Evolutionary conservation across 1,140 invertebrate species (phyloP), one percentile per base, ranked within the genome.

Genomic region (Cydia strobilella): DNA sequence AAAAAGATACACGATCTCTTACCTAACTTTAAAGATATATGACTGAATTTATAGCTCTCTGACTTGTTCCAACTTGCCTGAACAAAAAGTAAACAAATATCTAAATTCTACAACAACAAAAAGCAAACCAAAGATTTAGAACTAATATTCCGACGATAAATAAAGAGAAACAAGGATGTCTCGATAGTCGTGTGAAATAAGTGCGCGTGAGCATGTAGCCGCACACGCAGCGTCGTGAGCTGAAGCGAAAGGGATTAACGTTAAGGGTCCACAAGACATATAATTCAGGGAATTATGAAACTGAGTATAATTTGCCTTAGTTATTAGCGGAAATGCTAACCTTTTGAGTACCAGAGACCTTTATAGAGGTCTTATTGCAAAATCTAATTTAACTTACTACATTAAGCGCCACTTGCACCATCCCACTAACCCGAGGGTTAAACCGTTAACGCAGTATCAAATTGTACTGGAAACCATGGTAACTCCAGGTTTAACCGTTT

Each of bases 171-270:
- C 65, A 31, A 39, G 65, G 65, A 69, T 69, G 65, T 69, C 31
- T 69, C 65, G 31, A 15, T 18, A 27, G 25, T 69, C 31, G 27
- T 35, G 65, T 39, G 31, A 69, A 51, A 51, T 51, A 51, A 7
- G 63, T 66, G 27, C 82, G 82, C 86, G 86, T 84, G 85, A 88
- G 78, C 83, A 85, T 83, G 83, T 81, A 80, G 76, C 77, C 45
- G 72, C 72, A 66, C 82, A 83, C 82, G 84, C 83, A 81, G 74
- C 72, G 63, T 86, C 85, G 84, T 86, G 86, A 84, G 80, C 80
- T 79, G 87, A 89, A 89, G 86, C 79, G 75, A 66, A 25, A 76
- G 76, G 77, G 74, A 74, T 73, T 86, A 87, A 83, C 84, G 85
- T 86, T 75, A 25, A 75, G 62, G 54, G 5, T 54, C 18, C 31